Evolutionary conservation across 2,888 invertebrate genomes (phyloP), one percentile per base, ranked within the genome.

Genomic region (Apotomis betuletana): DNA sequence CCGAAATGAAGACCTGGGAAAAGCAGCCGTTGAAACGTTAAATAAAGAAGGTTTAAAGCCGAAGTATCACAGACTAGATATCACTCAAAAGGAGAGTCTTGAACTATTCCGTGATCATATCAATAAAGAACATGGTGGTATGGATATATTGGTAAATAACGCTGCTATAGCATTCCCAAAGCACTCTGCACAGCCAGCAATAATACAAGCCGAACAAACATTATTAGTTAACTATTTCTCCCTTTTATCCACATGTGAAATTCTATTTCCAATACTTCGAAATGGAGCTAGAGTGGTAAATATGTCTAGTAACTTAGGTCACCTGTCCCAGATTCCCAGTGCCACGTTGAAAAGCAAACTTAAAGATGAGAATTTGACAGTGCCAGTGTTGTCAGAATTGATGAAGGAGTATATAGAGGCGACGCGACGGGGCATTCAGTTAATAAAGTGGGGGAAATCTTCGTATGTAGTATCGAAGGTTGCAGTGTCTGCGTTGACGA

Each of bases 121-220:
- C 1, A 90, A 94, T 78, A 85, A 89, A 27, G 94, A 94, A 44
- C 93, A 96, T 79, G 95, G 94, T 1, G 96, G 96, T 0, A 87
- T 97, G 4, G 96, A 97, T 87, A 83, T 97, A 60, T 90, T 97
- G 55, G 94, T 97, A 0, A 97, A 97, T 81, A 97, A 97, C 85
- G 97, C 97, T 10, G 96, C 95, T 0, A 96, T 96, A 69, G 96
- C 96, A 0, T 96, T 94, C 79, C 95, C 95, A 92, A 61, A 55
- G 4, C 84, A 83, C 64, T 93, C 96, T 0, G 92, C 94, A 0
- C 96, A 95, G 64, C 94, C 97, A 3, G 95, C 95, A 63, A 81
- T 85, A 0, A 86, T 92, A 5, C 97, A 97, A 90, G 97, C 97
- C 0, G 94, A 96, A 79, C 92, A 95, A 77, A 96, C 97, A 0